Percentiles rank a stretch among this genome's conserved stretches.
Conservation (phyloP, 2,888 invertebrate genomes). For the Norana najaformis region DNA sequence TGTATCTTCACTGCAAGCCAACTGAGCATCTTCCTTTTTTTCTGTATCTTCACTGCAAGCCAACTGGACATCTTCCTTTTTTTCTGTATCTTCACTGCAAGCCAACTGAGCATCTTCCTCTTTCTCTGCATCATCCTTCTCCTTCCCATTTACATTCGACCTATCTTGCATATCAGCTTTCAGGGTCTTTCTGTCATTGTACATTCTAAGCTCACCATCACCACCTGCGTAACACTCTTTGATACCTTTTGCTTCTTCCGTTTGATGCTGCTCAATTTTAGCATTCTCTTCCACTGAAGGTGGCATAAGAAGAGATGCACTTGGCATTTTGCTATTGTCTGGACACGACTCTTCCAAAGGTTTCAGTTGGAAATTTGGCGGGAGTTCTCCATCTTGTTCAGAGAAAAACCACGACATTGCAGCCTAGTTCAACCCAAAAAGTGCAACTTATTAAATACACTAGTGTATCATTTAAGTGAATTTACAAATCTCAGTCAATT, state of each 20-base stretch:
- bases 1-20: no score
- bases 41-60: not conserved
- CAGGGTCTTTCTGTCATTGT: not conserved
- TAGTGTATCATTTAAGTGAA: no score
- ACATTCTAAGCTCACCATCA: not conserved
- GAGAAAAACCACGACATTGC: not conserved
- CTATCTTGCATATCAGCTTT: not conserved
- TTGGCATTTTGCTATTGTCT: not conserved
- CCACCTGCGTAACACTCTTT: not conserved
- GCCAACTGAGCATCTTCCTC: not conserved
- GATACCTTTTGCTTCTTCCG: not conserved
- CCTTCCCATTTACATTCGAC: not conserved
- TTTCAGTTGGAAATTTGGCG: not conserved
- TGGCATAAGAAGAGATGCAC: not conserved
- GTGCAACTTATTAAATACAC: not conserved
- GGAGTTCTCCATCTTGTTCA: not conserved
- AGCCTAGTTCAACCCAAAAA: not conserved
- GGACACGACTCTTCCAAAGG: not conserved
- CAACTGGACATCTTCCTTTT: not conserved
- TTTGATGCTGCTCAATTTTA: not conserved
- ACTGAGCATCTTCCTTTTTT: no score
- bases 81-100: not conserved
- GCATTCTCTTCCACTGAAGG: not conserved
- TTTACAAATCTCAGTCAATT: no score
- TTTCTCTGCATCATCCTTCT: not conserved